phyloP scores from a whole-genome alignment of 2,888 invertebrate species.

The Pseudeuparius sepicola region DNA sequence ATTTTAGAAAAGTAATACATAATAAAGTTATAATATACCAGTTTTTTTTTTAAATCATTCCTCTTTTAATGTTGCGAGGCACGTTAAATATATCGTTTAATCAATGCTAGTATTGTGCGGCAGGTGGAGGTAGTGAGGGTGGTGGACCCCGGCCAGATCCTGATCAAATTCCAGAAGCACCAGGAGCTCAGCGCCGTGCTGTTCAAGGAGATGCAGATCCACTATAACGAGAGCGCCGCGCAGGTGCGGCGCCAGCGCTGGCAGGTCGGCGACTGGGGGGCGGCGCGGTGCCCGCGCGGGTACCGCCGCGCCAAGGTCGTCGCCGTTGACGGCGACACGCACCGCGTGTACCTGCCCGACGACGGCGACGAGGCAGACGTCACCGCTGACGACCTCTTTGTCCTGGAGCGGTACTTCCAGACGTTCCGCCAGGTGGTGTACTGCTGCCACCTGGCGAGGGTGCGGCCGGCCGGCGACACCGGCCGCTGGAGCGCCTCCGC shows the following conservation, averaged over 20 bases:
- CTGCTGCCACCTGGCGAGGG: conserved; percentile 58
- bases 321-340: conserved; percentile 36
- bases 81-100: too few relatives aligned
- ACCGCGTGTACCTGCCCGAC: conserved; percentile 56
- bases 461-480: conserved; percentile 57
- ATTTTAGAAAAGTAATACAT: too few relatives aligned
- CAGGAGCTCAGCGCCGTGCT: conserved; percentile 22
- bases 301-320: conserved; percentile 50
- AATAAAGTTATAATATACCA: too few relatives aligned
- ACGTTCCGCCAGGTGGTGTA: conserved; percentile 47
- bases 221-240: conserved; percentile 25
- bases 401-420: too few relatives aligned
- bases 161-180: conserved; percentile 37
- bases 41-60: too few relatives aligned
- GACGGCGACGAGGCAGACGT: conserved; percentile 46
- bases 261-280: too few relatives aligned
- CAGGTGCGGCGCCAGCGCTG: conserved; percentile 19
- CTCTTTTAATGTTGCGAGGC: too few relatives aligned
- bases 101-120: too few relatives aligned
- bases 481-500: conserved; percentile 51
- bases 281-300: too few relatives aligned
- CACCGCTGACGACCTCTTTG: conserved; percentile 19
- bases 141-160: conserved; percentile 31
- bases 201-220: conserved; percentile 26
- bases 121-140: conserved; percentile 29